Conservation (phyloP, 2,888 invertebrate species). For the Mystacides longicornis region DNA sequence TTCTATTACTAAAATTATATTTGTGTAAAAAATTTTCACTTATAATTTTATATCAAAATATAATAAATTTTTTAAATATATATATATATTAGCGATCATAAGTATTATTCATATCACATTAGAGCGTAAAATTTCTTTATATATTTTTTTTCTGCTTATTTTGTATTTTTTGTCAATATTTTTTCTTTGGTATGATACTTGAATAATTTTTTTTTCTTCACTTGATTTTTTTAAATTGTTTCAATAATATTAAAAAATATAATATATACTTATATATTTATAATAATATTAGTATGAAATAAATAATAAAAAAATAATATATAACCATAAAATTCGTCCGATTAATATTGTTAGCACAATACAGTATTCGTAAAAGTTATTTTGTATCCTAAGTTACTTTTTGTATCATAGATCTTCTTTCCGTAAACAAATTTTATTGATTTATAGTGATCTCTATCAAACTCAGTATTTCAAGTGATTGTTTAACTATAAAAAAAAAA, state of each 20-base stretch:
- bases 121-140: neutral
- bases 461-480: no score
- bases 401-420: slow-evolving; percentile 4
- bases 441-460: no score
- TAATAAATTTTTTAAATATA: no score
- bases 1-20: neutral
- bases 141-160: neutral
- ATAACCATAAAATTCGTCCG: slow-evolving; percentile 27
- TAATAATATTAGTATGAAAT: slow-evolving; percentile 23
- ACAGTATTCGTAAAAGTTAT: slow-evolving; percentile 23
- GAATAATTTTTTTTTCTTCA: slow-evolving; percentile 21
- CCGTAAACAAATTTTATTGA: no score
- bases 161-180: neutral
- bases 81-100: slow-evolving; percentile 2
- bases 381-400: slow-evolving; percentile 26
- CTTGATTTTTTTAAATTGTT: no score
- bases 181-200: neutral
- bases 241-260: neutral
- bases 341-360: slow-evolving; percentile 26
- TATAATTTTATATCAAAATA: neutral
- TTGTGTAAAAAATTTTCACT: neutral
- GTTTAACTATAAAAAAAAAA: no score
- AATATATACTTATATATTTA: slow-evolving; percentile 6
- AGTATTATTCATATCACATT: slow-evolving; percentile 1
- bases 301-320: slow-evolving; percentile 17